phyloP scores from a whole-genome alignment of 1,140 invertebrate species.

The Proctacanthus coquilletti region DNA sequence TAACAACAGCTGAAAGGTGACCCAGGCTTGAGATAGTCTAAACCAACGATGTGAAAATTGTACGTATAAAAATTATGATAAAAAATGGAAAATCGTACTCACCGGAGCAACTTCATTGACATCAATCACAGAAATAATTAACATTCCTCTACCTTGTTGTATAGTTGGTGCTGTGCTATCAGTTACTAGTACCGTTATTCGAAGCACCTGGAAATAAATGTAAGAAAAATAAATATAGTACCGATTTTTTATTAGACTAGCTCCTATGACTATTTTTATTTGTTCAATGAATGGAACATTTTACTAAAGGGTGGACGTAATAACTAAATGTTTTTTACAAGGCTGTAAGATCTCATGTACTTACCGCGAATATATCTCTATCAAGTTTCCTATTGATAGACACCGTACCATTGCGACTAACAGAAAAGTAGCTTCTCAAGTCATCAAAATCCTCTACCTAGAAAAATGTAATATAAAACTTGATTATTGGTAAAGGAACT shows the following conservation, averaged over 20 bases:
- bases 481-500: conserved; percentile 28
- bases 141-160: conserved; percentile 57
- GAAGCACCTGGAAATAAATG: conserved; percentile 12
- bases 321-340: background rate
- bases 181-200: conserved; percentile 58
- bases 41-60: no score
- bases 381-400: conserved; percentile 35
- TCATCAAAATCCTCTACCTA: conserved; percentile 27
- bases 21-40: no score
- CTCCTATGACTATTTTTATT: background rate
- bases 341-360: background rate
- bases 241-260: no score
- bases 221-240: background rate
- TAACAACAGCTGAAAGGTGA: no score
- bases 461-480: conserved; percentile 1
- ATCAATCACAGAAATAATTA: conserved; percentile 77
- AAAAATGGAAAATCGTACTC: no score
- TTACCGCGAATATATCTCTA: conserved; percentile 26
- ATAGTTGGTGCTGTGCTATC: conserved; percentile 61
- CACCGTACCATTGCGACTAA: conserved; percentile 54
- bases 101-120: conserved; percentile 47
- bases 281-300: background rate
- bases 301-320: no score
- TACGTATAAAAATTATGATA: no score
- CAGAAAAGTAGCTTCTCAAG: conserved; percentile 54